Evolutionary conservation across 1,140 invertebrate species (phyloP).

Genomic region (Dreissena polymorpha): DNA sequence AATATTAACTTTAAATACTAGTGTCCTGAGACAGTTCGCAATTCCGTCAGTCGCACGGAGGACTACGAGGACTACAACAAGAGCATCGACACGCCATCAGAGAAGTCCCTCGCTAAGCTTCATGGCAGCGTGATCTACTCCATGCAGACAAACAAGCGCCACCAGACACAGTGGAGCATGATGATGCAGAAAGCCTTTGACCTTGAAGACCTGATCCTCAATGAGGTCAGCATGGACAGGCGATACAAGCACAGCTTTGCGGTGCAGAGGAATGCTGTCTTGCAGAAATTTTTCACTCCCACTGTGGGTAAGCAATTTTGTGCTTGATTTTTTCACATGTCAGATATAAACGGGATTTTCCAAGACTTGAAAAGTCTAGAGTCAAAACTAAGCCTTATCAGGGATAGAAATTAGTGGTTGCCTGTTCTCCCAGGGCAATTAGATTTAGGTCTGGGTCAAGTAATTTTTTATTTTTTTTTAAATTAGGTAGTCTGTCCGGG

Average conservation of each 20-base stretch:
- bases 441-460: no score
- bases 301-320: slow-evolving; percentile 65
- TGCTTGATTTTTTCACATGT: no score
- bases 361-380: no score
- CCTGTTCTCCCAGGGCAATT: no score
- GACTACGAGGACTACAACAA: slow-evolving; percentile 82
- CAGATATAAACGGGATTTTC: no score
- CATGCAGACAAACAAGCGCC: slow-evolving; percentile 81
- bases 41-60: slow-evolving; percentile 67
- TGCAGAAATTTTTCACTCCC: slow-evolving; percentile 69
- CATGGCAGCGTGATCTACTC: slow-evolving; percentile 85
- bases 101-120: slow-evolving; percentile 82
- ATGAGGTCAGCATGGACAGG: slow-evolving; percentile 59
- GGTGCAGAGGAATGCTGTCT: slow-evolving; percentile 32
- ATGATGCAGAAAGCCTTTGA: slow-evolving; percentile 87
- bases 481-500: no score
- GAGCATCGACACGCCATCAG: slow-evolving; percentile 85
- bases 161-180: slow-evolving; percentile 95
- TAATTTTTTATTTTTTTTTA: no score
- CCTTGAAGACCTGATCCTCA: slow-evolving; percentile 90
- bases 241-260: slow-evolving; percentile 60
- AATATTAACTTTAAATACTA: slow-evolving; percentile 54
- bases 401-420: no score
- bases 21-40: slow-evolving; percentile 78
- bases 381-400: no score